A percentile compares a stretch with the other conserved stretches of the same genome.
Conservation (phyloP, 2,797 vertebrate genomes). For the Eulemur rubriventer region DNA sequence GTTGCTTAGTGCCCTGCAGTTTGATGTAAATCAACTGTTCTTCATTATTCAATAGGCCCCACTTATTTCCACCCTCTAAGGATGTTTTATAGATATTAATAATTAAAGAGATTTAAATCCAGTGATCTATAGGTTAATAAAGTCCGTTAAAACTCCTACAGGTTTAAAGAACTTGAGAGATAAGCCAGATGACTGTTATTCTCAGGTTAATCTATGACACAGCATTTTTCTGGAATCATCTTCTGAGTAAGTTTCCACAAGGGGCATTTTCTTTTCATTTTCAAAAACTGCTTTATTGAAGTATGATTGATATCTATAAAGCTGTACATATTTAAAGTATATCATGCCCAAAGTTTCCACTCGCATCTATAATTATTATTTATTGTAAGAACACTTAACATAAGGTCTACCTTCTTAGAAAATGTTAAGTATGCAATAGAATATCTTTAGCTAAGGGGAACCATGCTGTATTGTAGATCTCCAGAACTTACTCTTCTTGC, state of each 20-base stretch:
- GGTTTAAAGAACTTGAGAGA: neutral
- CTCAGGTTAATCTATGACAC: neutral
- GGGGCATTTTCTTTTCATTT: neutral
- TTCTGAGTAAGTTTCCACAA: neutral
- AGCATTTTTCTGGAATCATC: neutral
- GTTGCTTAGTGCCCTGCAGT: constrained; percentile 53
- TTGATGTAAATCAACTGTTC: constrained; percentile 43
- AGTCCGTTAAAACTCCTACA: neutral
- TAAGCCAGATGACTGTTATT: neutral
- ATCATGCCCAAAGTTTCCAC: neutral
- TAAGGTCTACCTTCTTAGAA: neutral
- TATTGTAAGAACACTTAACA: neutral
- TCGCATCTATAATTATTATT: neutral
- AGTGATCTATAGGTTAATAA: neutral
- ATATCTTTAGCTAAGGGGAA: too few relatives aligned
- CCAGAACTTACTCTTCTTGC: neutral
- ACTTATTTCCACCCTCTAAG: rapidly evolving
- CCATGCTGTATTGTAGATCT: rapidly evolving
- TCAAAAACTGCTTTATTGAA: neutral
- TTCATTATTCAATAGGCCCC: neutral
- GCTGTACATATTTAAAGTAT: too few relatives aligned
- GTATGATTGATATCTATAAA: neutral
- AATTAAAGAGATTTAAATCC: neutral
- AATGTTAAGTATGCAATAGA: neutral
- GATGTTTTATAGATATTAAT: neutral